Evolutionary conservation across 1,140 invertebrate species (phyloP), one percentile per base, ranked within the genome.

Genomic region (Oreohelix idahoensis): DNA sequence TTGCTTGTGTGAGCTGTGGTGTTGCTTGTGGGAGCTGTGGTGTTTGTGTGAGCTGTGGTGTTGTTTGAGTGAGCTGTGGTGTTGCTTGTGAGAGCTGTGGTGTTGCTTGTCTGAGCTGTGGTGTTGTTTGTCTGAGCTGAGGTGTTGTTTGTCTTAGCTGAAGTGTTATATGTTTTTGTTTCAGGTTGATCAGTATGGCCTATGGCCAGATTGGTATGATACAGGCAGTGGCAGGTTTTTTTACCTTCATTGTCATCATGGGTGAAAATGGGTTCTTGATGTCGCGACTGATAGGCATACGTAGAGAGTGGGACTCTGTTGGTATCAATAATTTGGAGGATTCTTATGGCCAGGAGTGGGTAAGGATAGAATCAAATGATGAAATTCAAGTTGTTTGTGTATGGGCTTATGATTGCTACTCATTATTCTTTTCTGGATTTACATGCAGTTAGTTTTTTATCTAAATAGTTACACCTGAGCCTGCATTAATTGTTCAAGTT

Each of bases 181-280:
- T 86, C 87, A 91, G 90, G 81, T 86, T 91, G 87, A 91, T 92
- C 85, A 87, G 86, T 86, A 92, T 99, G 96, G 97, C 98, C 66
- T 99, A 99, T 93, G 97, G 98, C 90, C 98, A 99, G 93, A 98
- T 99, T 92, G 98, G 98, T 87, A 99, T 99, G 97, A 99, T 99
- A 92, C 98, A 99, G 95, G 98, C 98, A 78, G 97, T 97, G 42
- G 98, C 98, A 86, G 98, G 98, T 42, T 99, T 99, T 96, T 99
- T 99, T 94, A 97, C 98, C 15, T 99, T 99, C 94, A 98, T 99
- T 93, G 97, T 99, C 74, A 99, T 99, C 90, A 98, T 99, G 97
- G 97, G 97, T 94, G 97, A 99, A 92, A 98, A 99, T 93, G 98
- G 98, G 85, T 99, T 99, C 94, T 94, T 97, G 89, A 97, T 97